Evolutionary conservation across 2,888 invertebrate genomes (phyloP), one percentile per base, ranked within the genome.

Genomic region (Cantharis lateralis): DNA sequence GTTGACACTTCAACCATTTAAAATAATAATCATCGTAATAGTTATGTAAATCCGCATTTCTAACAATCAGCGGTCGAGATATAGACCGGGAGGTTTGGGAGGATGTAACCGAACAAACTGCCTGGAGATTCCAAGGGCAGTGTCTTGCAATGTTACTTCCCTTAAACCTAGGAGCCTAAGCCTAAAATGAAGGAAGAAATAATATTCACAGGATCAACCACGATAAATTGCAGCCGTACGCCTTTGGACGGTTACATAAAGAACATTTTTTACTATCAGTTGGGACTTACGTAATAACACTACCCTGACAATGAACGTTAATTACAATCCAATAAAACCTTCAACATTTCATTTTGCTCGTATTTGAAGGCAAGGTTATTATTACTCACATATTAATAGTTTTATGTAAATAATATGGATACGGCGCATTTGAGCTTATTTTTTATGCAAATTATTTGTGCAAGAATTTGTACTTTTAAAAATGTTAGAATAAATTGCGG

Each of bases 301-400:
- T 20, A 24, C 74, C 74, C 74, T 74, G 74, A 74, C 74, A 74
- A 69, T 74, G 74, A 74, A 74, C 70, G 69, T 74, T 69, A 74
- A 61, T 69, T 69, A 28, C 32, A 16, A 64, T 24, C 26, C 69
- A 20, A 69, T 32, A 69, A 69, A 69, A 69, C 69, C 69, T 69
- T 69, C 69, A 20, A 69, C 26, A 32, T 26, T 28, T 69, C 69
- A 32, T 32, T 69, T 69, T 69, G 20, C 69, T n/a, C 64, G 24
- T 48, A 48, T 48, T 18, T 66, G 64, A 66, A 66, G 13, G 64
- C 64, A 66, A 66, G 64, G 64, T 66, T 66, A 66, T n/a, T 20
- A 24, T 66, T 66, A 66, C 64, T 66, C 64, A 66, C 24, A 66
- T 66, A 66, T 66, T 66, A 66, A 66, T 66, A 66, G 3, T 66